Base-by-base conservation (phyloP, 2,888 invertebrate species). In the Leistus spinibarbis region DNA sequence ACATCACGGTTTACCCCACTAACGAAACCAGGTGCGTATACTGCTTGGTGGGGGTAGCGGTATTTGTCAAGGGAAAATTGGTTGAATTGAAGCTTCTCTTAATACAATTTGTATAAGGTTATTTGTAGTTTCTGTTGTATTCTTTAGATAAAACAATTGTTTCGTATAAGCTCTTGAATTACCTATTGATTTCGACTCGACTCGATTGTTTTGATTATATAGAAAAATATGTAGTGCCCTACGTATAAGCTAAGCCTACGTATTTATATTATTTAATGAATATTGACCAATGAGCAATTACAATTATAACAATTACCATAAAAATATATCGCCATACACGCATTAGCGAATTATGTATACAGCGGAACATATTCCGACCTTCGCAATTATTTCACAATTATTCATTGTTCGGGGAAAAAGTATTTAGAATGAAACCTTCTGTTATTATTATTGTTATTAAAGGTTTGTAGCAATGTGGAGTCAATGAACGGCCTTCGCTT, bases 401-500 rank as follows among this genome's bases (percentile, higher is more conserved):
- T n/a, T 7, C 64, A 64, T 64, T 64, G 64, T 64, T n/a, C n/a
- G n/a, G n/a, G n/a, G n/a, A n/a, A n/a, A n/a, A n/a, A n/a, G n/a
- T n/a, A n/a, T n/a, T 20, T 10, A 64, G 24, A 64, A 67, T 64
- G 1, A 64, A 22, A 64, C 64, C 22, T 27, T 16, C 17, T 54
- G n/a, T n/a, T n/a, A n/a, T n/a, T n/a, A n/a, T n/a, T n/a, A n/a
- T 54, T 40, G 40, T 67, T 67, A 67, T 67, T 67, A 67, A 23
- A n/a, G 27, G 19, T 66, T 19, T 16, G 16, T 9, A 65, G 65
- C 40, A 54, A 54, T 19, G 20, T 27, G 69, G 57, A 22, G 68
- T 68, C 68, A 68, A 68, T 23, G 68, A 20, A 54, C 68, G 68
- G 68, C 69, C 69, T 69, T 57, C 69, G 57, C n/a, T n/a, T n/a